phyloP scores from a whole-genome alignment of 2,797 vertebrate species.

The Falco columbarius region DNA sequence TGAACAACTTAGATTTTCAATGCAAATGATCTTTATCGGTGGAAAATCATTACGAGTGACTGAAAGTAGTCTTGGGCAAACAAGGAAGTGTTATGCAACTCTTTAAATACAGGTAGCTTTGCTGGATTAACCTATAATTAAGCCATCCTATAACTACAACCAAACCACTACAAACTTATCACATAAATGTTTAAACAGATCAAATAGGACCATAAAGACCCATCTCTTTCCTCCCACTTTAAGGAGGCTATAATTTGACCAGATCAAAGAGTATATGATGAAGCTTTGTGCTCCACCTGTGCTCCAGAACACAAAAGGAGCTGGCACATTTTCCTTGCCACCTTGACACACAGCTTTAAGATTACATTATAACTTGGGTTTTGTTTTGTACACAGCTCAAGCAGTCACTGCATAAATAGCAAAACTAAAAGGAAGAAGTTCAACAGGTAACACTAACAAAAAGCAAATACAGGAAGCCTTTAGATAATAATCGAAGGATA shows the following conservation, averaged over 20 bases:
- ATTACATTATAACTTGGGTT: neutral
- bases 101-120: constrained; percentile 15
- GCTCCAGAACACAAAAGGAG: neutral
- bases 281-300: neutral
- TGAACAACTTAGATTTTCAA: neutral
- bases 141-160: neutral
- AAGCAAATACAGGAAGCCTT: neutral
- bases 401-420: neutral
- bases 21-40: neutral
- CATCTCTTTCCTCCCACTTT: neutral
- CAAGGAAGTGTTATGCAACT: neutral
- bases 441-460: neutral
- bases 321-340: neutral
- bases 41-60: neutral
- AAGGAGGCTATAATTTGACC: constrained; percentile 38
- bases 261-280: constrained; percentile 30
- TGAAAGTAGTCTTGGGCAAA: constrained; percentile 14
- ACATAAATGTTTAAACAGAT: constrained; percentile 18
- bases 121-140: constrained; percentile 27
- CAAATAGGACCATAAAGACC: neutral
- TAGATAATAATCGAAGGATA: neutral
- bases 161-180: constrained; percentile 30
- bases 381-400: neutral
- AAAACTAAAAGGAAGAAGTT: neutral
- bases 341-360: neutral